Base-by-base conservation (phyloP, 2,113 vertebrate species). In the Carettochelys insculpta region DNA sequence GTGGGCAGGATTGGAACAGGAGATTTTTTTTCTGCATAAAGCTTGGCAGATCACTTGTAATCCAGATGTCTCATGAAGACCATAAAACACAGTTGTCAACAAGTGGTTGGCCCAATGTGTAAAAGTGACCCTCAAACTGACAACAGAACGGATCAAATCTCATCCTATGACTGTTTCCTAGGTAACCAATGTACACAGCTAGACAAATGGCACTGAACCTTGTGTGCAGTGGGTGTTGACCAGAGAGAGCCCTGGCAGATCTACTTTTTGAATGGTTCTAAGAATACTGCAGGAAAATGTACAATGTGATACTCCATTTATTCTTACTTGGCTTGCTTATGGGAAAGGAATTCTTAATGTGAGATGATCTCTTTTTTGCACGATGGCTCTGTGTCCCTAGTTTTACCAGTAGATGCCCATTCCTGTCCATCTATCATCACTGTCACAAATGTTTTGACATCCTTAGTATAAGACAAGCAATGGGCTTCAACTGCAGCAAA, bases 81-180 rank as follows among this genome's bases (percentile, higher is more conserved):
- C 53, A 3, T 58, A 20, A 76, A 54, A 80, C 75, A 6, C 38
- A 79, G 53, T 47, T 76, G 25, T 61, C n/a, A 75, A 47, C 50
- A 61, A 54, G 86, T 58, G 41, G 22, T 61, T 34, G 6, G 11
- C 20, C 38, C 45, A 14, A 1, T 58, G 5, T 82, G n/a, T 82
- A 78, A 53, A 54, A 19, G 16, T 79, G 50, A 83, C 75, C 76
- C 2, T 51, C 52, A 71, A 61, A 16, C 47, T 52, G 71, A 68
- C 50, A 83, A 76, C 24, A 48, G 13, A 34, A 38, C 65, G 86
- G 50, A 84, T 84, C 77, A 86, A 24, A 90, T 88, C 52, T 71
- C 34, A 78, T 85, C 86, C 89, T 82, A 71, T 41, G 51, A 48
- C 81, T 41, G 86, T 95, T 92, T 88, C 90, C 92, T 65, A 88